Evolutionary conservation across 2,888 invertebrate genomes (phyloP).

Genomic region (Rhogogaster chlorosoma): DNA sequence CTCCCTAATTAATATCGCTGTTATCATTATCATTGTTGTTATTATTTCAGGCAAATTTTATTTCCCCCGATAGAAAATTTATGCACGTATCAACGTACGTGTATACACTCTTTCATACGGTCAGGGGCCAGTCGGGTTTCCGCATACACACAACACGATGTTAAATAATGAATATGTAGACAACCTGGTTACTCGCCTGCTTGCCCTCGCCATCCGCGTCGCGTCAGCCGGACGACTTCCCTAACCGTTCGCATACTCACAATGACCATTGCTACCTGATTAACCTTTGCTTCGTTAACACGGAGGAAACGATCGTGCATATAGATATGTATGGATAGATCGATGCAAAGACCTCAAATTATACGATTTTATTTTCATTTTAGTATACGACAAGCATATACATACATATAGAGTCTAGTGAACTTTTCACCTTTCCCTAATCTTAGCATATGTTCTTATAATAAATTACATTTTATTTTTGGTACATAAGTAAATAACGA

Average conservation of each 20-base stretch:
- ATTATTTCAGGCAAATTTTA: background rate
- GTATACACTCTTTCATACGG: background rate
- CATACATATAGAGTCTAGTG: background rate
- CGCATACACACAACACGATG: background rate
- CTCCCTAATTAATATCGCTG: background rate
- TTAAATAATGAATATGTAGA: slow-evolving; percentile 17
- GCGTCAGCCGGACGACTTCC: slow-evolving; percentile 27
- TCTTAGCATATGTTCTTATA: background rate
- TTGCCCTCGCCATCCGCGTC: slow-evolving; percentile 10
- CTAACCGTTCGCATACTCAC: slow-evolving; percentile 34
- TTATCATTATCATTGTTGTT: background rate
- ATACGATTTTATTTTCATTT: background rate
- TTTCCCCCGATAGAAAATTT: background rate
- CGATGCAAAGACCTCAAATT: too few species aligned
- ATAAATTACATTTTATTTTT: background rate
- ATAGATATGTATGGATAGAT: background rate
- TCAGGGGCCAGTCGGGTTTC: background rate
- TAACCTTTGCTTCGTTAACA: slow-evolving; percentile 34
- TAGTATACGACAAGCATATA: background rate
- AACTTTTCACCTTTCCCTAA: background rate
- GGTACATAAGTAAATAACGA: background rate
- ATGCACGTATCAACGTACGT: background rate
- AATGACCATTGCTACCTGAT: slow-evolving; percentile 33
- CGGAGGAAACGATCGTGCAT: slow-evolving; percentile 16
- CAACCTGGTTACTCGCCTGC: background rate